phyloP scores from a whole-genome alignment of 2,113 vertebrate genomes.

The Mystacornis crossleyi region DNA sequence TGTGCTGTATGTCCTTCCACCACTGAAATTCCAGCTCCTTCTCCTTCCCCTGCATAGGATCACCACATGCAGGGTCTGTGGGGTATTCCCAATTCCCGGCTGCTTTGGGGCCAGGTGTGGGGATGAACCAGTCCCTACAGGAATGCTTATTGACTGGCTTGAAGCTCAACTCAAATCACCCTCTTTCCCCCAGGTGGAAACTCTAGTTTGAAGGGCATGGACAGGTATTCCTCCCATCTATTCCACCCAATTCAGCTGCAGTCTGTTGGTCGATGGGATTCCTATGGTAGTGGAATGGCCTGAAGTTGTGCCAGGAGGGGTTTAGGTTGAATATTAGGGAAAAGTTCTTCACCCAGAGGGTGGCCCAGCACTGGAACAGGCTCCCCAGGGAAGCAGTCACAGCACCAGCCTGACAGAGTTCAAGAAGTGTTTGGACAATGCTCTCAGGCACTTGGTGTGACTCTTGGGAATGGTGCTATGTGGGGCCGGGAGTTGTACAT shows the following conservation, averaged over 20 bases:
- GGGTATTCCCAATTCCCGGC: not conserved
- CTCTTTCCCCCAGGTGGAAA: not conserved
- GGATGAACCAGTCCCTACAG: accelerated
- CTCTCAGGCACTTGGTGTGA: not conserved
- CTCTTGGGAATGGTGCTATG: not conserved
- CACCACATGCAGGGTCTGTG: accelerated
- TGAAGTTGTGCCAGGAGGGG: not conserved
- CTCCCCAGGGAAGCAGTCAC: not conserved
- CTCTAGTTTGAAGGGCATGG: not conserved
- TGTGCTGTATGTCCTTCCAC: not conserved
- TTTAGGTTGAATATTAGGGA: not conserved
- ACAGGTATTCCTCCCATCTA: not conserved
- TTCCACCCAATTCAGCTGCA: not conserved
- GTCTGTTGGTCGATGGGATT: not conserved
- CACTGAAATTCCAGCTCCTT: not conserved
- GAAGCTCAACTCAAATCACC: not conserved
- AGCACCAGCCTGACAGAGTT: not conserved
- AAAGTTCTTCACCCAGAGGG: not conserved
- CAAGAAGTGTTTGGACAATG: not conserved
- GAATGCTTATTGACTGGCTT: not conserved
- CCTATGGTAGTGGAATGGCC: not conserved
- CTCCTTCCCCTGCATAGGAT: not conserved
- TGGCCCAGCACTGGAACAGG: not conserved
- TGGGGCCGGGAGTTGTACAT: too few relatives aligned
- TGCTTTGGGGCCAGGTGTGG: accelerated